These are phyloP conservation scores for Palythoa grandis DNA, from an alignment of 92 coral and sea anemone species.

Conservation along the genomic window DNA sequence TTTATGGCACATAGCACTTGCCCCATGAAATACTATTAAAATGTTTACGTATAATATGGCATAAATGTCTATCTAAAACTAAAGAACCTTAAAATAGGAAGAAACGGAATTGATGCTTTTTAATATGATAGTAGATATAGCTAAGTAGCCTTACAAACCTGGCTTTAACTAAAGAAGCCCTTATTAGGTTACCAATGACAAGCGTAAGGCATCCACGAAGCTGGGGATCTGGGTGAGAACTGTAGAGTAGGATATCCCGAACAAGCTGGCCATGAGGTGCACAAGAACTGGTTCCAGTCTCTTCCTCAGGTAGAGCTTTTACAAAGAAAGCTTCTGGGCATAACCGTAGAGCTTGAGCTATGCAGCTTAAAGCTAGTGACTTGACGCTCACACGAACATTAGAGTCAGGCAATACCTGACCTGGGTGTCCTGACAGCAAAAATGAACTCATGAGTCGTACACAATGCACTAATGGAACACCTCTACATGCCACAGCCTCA, in stretches of 20 bases:
- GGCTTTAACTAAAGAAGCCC: conserved; percentile 75
- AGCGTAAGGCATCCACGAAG: conserved; percentile 86
- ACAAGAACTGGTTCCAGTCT: conserved; percentile 28
- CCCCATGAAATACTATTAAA: no score
- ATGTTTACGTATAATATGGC: no score
- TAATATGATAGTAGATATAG: neutral
- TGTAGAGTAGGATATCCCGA: conserved; percentile 85
- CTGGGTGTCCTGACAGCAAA: conserved; percentile 83
- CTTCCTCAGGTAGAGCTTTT: conserved; percentile 74
- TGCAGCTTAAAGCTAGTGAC: conserved; percentile 85
- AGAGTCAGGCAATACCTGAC: conserved; percentile 88
- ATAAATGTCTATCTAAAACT: no score
- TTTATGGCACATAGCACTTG: no score
- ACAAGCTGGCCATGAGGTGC: conserved; percentile 74
- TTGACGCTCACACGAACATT: conserved; percentile 97
- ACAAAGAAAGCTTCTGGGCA: conserved; percentile 90
- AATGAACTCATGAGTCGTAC: conserved; percentile 95
- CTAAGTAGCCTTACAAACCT: conserved; percentile 56
- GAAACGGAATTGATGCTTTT: no score
- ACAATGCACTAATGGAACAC: conserved; percentile 91
- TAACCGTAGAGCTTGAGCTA: conserved; percentile 79
- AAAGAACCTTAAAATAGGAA: no score
- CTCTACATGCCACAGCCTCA: conserved; percentile 91
- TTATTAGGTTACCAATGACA: conserved; percentile 76
- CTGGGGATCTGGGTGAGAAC: conserved; percentile 92